phyloP scores from a whole-genome alignment of 2,797 vertebrate species.

The Falco peregrinus region DNA sequence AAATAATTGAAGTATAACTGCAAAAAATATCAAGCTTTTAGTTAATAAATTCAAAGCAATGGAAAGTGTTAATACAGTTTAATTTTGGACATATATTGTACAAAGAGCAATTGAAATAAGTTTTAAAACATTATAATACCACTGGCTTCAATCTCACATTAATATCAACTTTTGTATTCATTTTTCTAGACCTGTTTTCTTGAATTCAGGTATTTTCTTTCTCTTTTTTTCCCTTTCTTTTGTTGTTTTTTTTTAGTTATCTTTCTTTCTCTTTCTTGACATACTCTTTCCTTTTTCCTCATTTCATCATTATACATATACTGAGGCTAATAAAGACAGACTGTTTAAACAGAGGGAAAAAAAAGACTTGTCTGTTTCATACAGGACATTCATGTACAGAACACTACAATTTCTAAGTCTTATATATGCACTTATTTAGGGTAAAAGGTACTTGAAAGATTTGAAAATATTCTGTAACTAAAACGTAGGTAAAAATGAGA shows the following conservation, averaged over 20 bases:
- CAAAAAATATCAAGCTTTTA: background rate
- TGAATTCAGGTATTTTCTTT: background rate
- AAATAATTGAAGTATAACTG: background rate
- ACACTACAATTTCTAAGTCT: background rate
- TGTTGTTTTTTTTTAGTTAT: background rate
- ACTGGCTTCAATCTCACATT: background rate
- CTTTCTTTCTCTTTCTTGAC: background rate
- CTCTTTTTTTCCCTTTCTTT: accelerated
- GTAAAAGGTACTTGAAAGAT: background rate
- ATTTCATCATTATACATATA: background rate
- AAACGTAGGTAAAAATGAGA: background rate
- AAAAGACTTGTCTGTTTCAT: background rate
- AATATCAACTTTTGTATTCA: background rate
- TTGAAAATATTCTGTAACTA: background rate
- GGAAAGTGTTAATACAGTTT: background rate
- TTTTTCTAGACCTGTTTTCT: background rate
- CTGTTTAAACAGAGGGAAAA: background rate
- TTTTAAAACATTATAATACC: background rate
- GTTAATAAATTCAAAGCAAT: background rate
- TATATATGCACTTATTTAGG: background rate
- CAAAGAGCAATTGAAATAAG: background rate
- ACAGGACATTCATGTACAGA: background rate
- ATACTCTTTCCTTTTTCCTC: background rate
- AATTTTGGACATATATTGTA: background rate
- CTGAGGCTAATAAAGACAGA: background rate